Evolutionary conservation across 2,888 invertebrate genomes (phyloP).

Genomic region (Stegophylla sp.): DNA sequence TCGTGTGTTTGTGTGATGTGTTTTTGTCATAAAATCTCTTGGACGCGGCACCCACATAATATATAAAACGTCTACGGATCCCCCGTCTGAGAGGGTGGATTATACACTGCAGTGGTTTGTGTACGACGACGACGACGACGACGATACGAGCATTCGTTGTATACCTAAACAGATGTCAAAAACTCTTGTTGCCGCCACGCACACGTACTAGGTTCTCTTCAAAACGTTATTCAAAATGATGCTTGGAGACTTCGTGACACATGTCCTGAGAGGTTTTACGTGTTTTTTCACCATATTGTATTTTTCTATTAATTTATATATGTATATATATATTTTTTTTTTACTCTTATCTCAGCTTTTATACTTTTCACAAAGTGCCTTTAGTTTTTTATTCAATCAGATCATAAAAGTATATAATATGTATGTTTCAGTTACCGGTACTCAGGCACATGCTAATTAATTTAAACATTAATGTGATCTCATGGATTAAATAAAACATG

Average conservation of each 20-base stretch:
- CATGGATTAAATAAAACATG: no score
- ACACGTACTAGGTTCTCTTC: neutral
- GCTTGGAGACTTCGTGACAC: neutral
- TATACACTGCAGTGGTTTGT: neutral
- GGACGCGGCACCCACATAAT: neutral
- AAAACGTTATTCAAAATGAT: constrained; percentile 14
- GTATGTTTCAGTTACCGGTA: no score
- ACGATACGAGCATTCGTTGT: neutral
- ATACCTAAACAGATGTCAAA: constrained; percentile 18
- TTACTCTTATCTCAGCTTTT: neutral
- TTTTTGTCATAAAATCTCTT: constrained; percentile 34
- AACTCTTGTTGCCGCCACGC: neutral
- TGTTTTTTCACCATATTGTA: neutral
- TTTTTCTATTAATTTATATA: neutral
- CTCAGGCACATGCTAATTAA: no score
- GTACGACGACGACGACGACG: neutral
- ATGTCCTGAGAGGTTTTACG: constrained; percentile 3
- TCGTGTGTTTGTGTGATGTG: neutral
- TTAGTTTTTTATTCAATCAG: no score
- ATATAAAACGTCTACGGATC: neutral
- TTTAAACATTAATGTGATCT: no score
- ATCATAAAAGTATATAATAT: no score
- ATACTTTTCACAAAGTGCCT: no score
- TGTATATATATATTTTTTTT: neutral
- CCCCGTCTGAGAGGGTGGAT: constrained; percentile 5